Conservation (phyloP, 1,140 invertebrate species). For the Apis laboriosa region DNA sequence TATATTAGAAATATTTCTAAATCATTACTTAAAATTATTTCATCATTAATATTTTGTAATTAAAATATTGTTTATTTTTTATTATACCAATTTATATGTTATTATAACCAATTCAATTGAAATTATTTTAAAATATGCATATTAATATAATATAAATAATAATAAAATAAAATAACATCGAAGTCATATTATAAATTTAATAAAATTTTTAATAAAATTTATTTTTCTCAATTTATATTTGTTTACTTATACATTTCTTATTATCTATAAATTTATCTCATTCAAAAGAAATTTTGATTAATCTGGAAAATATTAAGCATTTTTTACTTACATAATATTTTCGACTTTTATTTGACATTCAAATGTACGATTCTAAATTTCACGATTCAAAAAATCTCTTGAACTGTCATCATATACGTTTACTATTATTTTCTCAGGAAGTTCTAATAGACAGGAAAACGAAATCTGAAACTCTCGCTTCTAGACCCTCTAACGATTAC, state of each 20-base stretch:
- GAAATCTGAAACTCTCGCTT: conserved; percentile 18
- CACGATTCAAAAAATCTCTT: no score
- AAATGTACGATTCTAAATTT: not conserved
- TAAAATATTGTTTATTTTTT: no score
- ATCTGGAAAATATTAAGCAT: not conserved
- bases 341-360: not conserved
- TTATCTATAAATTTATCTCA: not conserved
- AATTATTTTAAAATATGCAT: no score
- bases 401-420: not conserved
- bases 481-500: not conserved
- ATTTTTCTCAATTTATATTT: not conserved
- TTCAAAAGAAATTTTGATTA: not conserved
- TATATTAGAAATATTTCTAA: no score
- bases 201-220: no score
- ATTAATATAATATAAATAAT: no score
- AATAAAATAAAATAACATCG: no score
- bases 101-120: no score
- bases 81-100: no score
- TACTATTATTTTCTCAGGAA: conserved; percentile 16
- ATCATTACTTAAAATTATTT: no score
- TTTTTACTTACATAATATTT: not conserved
- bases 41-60: no score
- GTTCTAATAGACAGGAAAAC: conserved; percentile 13
- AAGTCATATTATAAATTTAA: no score
- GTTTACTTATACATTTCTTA: not conserved